phyloP scores from a whole-genome alignment of 2,888 invertebrate species.

The Nezara viridula region DNA sequence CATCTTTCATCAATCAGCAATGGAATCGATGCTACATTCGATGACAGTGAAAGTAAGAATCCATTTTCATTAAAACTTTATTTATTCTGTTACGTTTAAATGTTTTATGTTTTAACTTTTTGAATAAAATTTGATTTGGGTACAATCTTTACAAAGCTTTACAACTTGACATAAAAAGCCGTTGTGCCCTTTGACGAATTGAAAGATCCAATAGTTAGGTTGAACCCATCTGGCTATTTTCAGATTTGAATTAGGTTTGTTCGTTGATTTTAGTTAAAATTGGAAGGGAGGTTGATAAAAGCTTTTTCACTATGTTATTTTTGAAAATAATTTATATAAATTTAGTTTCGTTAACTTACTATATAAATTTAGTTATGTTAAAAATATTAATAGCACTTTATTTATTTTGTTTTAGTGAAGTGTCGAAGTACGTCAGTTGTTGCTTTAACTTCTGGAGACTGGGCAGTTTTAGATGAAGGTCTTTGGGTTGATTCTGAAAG shows the following conservation, averaged over 20 bases:
- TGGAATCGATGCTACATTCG: constrained; percentile 63
- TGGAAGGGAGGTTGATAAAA: too few species aligned
- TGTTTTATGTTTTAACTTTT: too few species aligned
- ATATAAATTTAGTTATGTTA: too few species aligned
- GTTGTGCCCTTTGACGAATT: too few species aligned
- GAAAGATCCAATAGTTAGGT: too few species aligned
- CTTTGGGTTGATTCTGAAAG: constrained; percentile 88
- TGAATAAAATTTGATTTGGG: too few species aligned
- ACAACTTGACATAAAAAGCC: too few species aligned
- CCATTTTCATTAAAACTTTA: neutral
- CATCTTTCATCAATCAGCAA: constrained; percentile 61
- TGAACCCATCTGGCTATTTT: too few species aligned
- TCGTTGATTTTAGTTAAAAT: too few species aligned
- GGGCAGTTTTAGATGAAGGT: constrained; percentile 89
- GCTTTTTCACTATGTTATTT: neutral
- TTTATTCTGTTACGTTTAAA: neutral
- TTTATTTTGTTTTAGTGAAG: constrained; percentile 54
- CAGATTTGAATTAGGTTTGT: too few species aligned
- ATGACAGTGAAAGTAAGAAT: constrained; percentile 62
- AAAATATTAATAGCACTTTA: neutral
- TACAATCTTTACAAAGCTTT: too few species aligned
- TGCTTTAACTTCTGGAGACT: constrained; percentile 89
- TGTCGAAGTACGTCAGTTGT: constrained; percentile 68
- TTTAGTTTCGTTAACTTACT: too few species aligned
- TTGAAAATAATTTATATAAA: neutral